Evolutionary conservation across 2,797 vertebrate genomes (phyloP).

Genomic region (Rhinella marina): DNA sequence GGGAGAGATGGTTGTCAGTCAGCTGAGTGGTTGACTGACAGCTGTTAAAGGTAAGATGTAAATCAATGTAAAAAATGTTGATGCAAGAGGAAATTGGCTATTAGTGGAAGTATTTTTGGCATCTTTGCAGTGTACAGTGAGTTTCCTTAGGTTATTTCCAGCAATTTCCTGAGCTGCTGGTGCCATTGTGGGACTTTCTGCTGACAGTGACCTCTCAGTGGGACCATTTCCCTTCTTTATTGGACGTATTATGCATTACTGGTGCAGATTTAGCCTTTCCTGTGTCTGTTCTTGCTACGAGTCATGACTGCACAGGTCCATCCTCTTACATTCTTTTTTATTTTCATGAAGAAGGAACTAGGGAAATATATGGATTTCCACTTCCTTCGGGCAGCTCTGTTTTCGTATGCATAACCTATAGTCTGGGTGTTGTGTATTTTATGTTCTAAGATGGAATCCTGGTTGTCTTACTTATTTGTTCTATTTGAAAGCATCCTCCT

Average conservation of each 20-base stretch:
- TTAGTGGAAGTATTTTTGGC: not conserved
- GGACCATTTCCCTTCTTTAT: slow-evolving; percentile 38
- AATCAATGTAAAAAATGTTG: no score
- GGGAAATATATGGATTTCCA: slow-evolving; percentile 30
- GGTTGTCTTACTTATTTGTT: not conserved
- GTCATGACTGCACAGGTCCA: not conserved
- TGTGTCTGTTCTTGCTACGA: slow-evolving; percentile 6
- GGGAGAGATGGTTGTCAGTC: no score
- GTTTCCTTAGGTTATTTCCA: not conserved
- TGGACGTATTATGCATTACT: slow-evolving; percentile 32
- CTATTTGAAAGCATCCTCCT: slow-evolving; percentile 6
- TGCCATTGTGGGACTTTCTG: not conserved
- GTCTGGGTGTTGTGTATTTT: not conserved
- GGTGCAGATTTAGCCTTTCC: slow-evolving; percentile 13
- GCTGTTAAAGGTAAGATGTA: no score
- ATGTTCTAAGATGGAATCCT: not conserved
- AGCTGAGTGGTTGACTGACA: no score
- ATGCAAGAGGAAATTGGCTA: no score
- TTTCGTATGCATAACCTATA: slow-evolving; percentile 24
- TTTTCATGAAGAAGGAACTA: not conserved
- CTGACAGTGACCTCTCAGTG: slow-evolving; percentile 6
- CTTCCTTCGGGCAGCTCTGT: not conserved
- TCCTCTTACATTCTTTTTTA: not conserved
- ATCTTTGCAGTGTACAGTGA: no score
- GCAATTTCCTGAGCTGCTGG: not conserved